These are phyloP conservation scores for Rhyacophila evoluta DNA, from an alignment of 2,888 invertebrate species.

Conservation along the genomic window DNA sequence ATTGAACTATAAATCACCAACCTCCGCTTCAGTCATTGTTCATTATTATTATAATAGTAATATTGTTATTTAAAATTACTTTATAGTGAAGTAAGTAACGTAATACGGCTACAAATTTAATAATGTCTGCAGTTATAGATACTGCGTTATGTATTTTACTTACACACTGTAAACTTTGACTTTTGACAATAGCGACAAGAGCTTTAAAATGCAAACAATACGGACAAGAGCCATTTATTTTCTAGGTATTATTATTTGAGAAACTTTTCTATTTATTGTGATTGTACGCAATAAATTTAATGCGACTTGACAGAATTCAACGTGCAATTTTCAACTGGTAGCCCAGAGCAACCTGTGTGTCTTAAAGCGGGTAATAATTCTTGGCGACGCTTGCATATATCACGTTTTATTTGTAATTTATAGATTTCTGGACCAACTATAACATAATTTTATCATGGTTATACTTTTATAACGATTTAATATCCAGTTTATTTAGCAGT, in stretches of 20 bases:
- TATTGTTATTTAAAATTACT: neutral
- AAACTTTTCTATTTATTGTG: slow-evolving; percentile 23
- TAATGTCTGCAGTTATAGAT: neutral
- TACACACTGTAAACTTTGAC: neutral
- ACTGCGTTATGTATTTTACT: neutral
- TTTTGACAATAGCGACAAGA: neutral
- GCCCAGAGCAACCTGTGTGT: slow-evolving; percentile 21
- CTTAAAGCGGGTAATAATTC: slow-evolving; percentile 17
- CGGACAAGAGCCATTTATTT: neutral
- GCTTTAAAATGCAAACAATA: neutral
- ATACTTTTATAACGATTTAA: no score
- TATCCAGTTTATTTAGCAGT: no score
- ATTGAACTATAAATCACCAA: no score
- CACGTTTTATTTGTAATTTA: slow-evolving; percentile 22
- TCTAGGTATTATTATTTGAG: slow-evolving; percentile 15
- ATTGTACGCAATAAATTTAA: slow-evolving; percentile 18
- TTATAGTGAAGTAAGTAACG: neutral
- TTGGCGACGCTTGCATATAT: slow-evolving; percentile 9
- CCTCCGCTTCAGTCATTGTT: neutral
- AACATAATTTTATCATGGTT: neutral
- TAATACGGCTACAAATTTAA: neutral
- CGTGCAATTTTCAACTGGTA: slow-evolving; percentile 24
- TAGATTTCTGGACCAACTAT: slow-evolving; percentile 9
- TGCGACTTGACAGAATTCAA: neutral
- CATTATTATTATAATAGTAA: neutral